A percentile compares a stretch with the other conserved stretches of the same genome.
These are phyloP conservation scores for Poeciliopsis presidionis DNA, from an alignment of 2,797 vertebrate genomes.

Conservation along the genomic window DNA sequence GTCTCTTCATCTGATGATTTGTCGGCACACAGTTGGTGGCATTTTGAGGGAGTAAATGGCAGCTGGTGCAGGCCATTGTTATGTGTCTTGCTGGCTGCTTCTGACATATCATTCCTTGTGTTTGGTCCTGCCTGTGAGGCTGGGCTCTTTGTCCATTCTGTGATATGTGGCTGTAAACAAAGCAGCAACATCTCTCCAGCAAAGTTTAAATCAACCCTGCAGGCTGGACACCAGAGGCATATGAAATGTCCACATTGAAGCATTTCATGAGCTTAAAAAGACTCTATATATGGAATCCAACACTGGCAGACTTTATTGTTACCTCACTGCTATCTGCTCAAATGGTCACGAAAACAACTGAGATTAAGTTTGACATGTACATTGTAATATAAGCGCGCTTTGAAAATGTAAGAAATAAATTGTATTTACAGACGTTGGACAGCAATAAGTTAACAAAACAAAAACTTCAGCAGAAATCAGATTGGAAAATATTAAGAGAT, in stretches of 20 bases:
- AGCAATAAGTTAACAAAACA: background rate
- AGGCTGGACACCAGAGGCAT: background rate
- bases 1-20: conserved; percentile 57
- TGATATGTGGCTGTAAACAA: conserved; percentile 19
- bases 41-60: conserved; percentile 71
- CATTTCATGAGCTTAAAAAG: background rate
- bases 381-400: background rate
- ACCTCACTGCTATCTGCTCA: background rate
- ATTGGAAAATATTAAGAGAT: background rate
- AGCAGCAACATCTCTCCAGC: background rate
- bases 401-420: background rate
- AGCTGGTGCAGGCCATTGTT: conserved; percentile 60
- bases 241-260: conserved; percentile 8
- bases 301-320: background rate
- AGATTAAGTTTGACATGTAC: background rate
- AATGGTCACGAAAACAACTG: background rate
- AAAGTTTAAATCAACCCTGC: conserved; percentile 25
- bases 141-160: conserved; percentile 14
- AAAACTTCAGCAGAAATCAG: background rate
- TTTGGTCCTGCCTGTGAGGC: conserved; percentile 37
- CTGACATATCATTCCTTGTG: conserved; percentile 41
- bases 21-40: conserved; percentile 70
- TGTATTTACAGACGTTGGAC: background rate
- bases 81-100: conserved; percentile 47
- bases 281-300: background rate